Evolutionary conservation across 1,140 invertebrate genomes (phyloP), one percentile per base, ranked within the genome.

Genomic region (Papilio helenus): DNA sequence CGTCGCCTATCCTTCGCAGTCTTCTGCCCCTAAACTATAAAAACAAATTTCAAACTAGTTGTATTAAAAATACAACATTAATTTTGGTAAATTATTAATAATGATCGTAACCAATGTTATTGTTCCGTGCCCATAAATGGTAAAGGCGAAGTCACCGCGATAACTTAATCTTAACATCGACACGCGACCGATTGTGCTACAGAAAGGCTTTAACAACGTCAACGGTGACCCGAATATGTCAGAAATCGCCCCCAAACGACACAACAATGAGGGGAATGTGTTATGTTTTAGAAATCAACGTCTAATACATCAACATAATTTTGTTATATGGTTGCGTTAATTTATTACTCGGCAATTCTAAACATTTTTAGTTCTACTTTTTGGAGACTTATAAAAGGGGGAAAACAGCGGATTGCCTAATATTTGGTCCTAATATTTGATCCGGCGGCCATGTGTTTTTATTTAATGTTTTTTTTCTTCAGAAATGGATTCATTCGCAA

Each of bases 101-200:
- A 76, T 51, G 46, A 76, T 76, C 23, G 23, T 26, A 20, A 51
- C 55, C 55, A 76, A 61, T 76, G 55, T 76, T 73, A 61, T 61
- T 55, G 55, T 46, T 39, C 26, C 55, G 74, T 61, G 74, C 18
- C 26, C 74, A 61, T 76, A 76, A 58, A 58, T 76, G 74, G 51
- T 76, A 76, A 76, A n/a, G 49, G 10, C 51, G 55, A 76, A 55
- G 29, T 76, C 49, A 61, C 74, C n/a, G 65, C 76, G 65, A 78
- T 79, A 84, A 79, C 65, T 77, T 86, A 83, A 86, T 80, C 81
- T 80, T 76, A 55, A 80, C 26, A 80, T 85, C 80, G 49, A 72
- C 81, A 86, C 80, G 83, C 81, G 68, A 84, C 79, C 79, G 79
- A 82, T 76, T 82, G 80, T 80, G 79, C 26, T 73, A 76, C 82